Evolutionary conservation across 1,140 invertebrate genomes (phyloP), one percentile per base, ranked within the genome.

Genomic region (Lepidurus arcticus): DNA sequence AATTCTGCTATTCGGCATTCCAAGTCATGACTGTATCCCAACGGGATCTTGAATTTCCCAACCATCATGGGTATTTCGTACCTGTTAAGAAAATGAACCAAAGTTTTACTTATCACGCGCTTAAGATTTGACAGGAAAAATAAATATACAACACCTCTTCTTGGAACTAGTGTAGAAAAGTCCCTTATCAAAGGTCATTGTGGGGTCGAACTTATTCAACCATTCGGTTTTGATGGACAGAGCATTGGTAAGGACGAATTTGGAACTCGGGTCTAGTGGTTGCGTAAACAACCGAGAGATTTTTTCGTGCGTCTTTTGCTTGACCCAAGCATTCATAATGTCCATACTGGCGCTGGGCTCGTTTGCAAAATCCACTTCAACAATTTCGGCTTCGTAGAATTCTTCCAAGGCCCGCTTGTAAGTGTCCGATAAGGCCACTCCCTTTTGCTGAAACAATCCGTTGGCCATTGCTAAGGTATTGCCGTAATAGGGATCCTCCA

Each of bases 31-130:
- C 82, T 84, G 73, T 82, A 82, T 0, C 84, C 84, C 16, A 84
- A 73, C 0, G 84, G 81, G 1, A 85, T 80, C 76, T 82, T 81
- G 43, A 85, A 82, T 10, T 82, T 81, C 4, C 83, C 84, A 10
- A 82, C 82, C 84, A 85, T 85, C 84, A 85, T 84, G 3, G 84
- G 84, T 42, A 85, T 83, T 74, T 84, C 83, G 24, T 83, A 80
- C 78, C 83, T 85, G 43, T 73, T 75, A 34, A 42, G 43, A 80
- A 79, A 77, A 43, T 2, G 0, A 34, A 76, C 21, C 5, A 26
- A 34, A 78, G 26, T 75, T 77, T 75, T n/a, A 16, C 11, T 34
- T 24, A n/a, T 24, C 74, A 0, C 7, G 13, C 13, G 43, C 43
- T 26, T 24, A 42, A 13, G 24, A n/a, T n/a, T 43, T 5, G 13